Percentiles rank a stretch among this genome's conserved stretches.
Conservation (phyloP, 1,140 invertebrate species). For the Dinoponera quadriceps region DNA sequence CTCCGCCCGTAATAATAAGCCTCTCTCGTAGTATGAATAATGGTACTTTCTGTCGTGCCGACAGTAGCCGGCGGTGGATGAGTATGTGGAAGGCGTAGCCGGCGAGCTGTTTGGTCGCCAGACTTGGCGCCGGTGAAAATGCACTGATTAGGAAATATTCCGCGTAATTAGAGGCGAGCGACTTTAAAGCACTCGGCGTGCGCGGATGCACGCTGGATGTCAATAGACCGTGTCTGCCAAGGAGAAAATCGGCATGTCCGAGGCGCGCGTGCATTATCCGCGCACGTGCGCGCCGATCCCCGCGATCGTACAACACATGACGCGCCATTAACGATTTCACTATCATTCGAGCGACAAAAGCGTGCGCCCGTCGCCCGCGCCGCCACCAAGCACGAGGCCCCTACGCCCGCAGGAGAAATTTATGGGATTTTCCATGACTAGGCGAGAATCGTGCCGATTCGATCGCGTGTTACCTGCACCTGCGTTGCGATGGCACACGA, state of each 20-base stretch:
- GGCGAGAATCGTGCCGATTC: constrained; percentile 4
- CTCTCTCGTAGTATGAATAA: constrained; percentile 32
- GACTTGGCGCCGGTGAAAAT: constrained; percentile 74
- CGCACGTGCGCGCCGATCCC: constrained; percentile 38
- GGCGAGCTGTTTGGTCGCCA: constrained; percentile 32
- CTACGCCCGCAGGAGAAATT: constrained; percentile 27
- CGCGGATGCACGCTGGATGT: constrained; percentile 71
- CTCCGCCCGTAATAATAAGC: constrained; percentile 22
- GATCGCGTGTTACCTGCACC: not conserved
- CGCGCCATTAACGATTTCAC: constrained; percentile 70
- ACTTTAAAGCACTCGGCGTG: constrained; percentile 64
- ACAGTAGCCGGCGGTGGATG: not conserved
- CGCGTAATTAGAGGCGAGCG: constrained; percentile 78
- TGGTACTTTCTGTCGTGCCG: constrained; percentile 32
- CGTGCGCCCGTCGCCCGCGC: not conserved
- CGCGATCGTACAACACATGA: constrained; percentile 38
- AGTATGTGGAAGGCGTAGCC: constrained; percentile 24
- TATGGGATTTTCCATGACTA: constrained; percentile 36
- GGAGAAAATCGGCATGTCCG: constrained; percentile 71
- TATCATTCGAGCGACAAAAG: constrained; percentile 54
- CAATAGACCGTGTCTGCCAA: constrained; percentile 68
- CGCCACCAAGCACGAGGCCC: constrained; percentile 1
- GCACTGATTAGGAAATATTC: constrained; percentile 80
- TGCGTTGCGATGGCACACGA: not conserved
- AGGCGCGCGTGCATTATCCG: constrained; percentile 52